Base-by-base conservation (phyloP, 2,888 invertebrate genomes). In the Chloroclysta siterata region DNA sequence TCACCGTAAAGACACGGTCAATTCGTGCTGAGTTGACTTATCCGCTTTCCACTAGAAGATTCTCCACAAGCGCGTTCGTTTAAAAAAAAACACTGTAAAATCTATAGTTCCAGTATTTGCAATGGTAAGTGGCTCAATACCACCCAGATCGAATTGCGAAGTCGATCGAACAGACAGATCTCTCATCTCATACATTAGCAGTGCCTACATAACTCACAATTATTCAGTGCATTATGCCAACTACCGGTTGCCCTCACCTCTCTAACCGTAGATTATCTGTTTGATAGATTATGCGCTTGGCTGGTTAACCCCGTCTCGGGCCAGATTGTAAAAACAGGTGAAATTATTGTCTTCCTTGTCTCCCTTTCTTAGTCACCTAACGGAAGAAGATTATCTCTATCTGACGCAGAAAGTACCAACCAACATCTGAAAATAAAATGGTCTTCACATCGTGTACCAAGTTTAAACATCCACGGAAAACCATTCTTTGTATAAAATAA, bases 191-290 rank as follows among this genome's bases (percentile, higher is more conserved):
- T 56, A 53, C 48, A 64, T 64, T 42, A 64, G 33, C 48, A 50
- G 44, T 13, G 17, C 10, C 29, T 48, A 56, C 59, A n/a, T 15
- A 46, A 28, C 54, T 33, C 51, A 39, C 52, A 62, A 63, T 57
- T 60, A 66, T 63, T 52, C 63, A 33, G 60, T 50, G 55, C 57
- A 57, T 56, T 60, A 59, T 53, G 50, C 36, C 41, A 60, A 66
- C 51, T 47, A 52, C 60, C 56, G 44, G 54, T 55, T 53, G 53
- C 44, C 15, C 36, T 53, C 15, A 39, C 33, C 36, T 39, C 28
- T 51, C 28, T 3, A 41, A 48, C 53, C 22, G n/a, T 33, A 55
- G 54, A 59, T 63, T 55, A 63, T 59, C 53, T 46, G n/a, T 53
- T 33, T 14, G 44, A 39, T 39, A 51, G 63, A 64, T 63, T 59